These are phyloP conservation scores for Creontiades dilutus DNA, from an alignment of 2,888 invertebrate genomes.

Conservation along the genomic window DNA sequence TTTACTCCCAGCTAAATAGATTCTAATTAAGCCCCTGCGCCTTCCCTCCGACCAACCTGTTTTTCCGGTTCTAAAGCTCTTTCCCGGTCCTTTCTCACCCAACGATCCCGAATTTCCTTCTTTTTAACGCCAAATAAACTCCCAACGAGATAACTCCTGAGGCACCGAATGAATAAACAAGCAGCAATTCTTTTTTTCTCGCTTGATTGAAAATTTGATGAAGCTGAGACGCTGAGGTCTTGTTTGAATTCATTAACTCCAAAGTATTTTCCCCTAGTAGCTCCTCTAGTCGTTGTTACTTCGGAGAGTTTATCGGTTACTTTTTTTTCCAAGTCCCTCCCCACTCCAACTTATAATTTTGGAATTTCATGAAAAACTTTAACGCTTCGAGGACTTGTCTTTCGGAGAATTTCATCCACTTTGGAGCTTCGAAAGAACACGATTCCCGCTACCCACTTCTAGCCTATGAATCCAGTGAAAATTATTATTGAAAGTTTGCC, in stretches of 20 bases:
- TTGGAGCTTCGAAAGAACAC: neutral
- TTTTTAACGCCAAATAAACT: conserved; percentile 69
- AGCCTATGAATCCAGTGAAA: neutral
- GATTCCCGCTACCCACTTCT: neutral
- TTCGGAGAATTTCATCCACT: neutral
- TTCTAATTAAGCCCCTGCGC: conserved; percentile 59
- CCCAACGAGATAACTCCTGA: conserved; percentile 60
- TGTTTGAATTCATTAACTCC: conserved; percentile 52
- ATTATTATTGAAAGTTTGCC: neutral
- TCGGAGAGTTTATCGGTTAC: neutral
- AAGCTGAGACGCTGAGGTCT: conserved; percentile 42
- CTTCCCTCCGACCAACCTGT: conserved; percentile 17
- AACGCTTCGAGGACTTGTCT: neutral
- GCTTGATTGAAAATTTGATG: conserved; percentile 69
- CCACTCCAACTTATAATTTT: neutral
- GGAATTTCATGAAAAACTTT: neutral
- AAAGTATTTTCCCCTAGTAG: conserved; percentile 6
- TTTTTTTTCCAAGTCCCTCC: neutral
- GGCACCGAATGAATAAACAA: conserved; percentile 63
- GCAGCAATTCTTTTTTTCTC: conserved; percentile 67
- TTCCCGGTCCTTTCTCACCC: conserved; percentile 31
- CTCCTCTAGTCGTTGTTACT: neutral
- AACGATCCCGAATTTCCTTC: conserved; percentile 58
- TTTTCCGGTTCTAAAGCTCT: conserved; percentile 14
- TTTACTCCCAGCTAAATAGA: conserved; percentile 46